A percentile compares a stretch with the other conserved stretches of the same genome.
These are phyloP conservation scores for Cheumatopsyche charites DNA, from an alignment of 1,140 invertebrate genomes.

Conservation along the genomic window DNA sequence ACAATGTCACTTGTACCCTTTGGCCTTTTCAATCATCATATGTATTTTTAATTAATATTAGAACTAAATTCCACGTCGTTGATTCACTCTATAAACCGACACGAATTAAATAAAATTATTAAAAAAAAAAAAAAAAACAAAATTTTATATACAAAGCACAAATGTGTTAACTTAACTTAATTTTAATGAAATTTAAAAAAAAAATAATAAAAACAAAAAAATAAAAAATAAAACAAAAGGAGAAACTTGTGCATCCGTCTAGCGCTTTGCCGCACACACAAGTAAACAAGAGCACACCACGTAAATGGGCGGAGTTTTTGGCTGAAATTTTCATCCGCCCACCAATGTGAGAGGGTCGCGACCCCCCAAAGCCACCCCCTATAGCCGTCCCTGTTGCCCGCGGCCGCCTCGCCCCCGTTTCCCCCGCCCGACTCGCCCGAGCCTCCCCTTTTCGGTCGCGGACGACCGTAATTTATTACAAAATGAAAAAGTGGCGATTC, in stretches of 20 bases:
- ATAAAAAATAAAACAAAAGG: background rate
- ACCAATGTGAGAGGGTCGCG: constrained; percentile 46
- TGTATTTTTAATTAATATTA: no score
- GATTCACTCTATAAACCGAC: no score
- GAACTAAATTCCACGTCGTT: no score
- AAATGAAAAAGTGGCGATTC: constrained; percentile 26
- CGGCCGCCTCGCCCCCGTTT: no score
- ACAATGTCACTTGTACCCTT: no score
- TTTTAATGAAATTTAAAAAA: no score
- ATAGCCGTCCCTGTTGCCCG: background rate
- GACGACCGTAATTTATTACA: constrained; percentile 22
- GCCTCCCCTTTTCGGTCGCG: background rate
- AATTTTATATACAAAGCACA: no score
- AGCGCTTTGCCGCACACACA: constrained; percentile 24
- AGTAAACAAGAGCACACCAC: constrained; percentile 25
- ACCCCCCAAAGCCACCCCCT: constrained; percentile 3
- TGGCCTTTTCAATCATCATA: no score
- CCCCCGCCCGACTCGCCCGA: background rate
- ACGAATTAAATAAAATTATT: background rate
- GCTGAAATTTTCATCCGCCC: constrained; percentile 46
- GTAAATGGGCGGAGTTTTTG: constrained; percentile 49
- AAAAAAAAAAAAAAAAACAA: constrained; percentile 28
- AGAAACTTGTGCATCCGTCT: constrained; percentile 18
- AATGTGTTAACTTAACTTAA: no score
- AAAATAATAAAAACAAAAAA: no score